phyloP scores from a whole-genome alignment of 2,888 invertebrate genomes.

The Bhutanitis thaidina region DNA sequence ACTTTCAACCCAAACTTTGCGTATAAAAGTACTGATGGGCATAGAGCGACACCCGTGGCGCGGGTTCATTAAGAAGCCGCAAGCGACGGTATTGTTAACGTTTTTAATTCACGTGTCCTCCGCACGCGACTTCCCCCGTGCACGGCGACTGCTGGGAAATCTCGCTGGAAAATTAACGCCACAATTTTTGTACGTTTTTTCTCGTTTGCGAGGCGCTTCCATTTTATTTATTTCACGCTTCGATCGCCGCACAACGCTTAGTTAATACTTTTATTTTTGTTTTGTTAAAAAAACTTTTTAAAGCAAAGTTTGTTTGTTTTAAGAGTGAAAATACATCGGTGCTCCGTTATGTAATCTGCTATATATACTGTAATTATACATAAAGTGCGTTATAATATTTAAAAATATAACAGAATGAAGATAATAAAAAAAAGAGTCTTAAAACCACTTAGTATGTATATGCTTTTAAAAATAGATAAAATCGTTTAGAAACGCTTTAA shows the following conservation, averaged over 20 bases:
- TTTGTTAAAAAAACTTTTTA: conserved; percentile 45
- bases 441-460: no score
- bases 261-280: conserved; percentile 56
- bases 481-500: no score
- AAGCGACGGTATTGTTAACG: conserved; percentile 71
- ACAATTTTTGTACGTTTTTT: conserved; percentile 65
- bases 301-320: conserved; percentile 30
- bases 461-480: no score
- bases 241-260: conserved; percentile 64
- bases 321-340: not conserved
- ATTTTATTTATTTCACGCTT: conserved; percentile 75
- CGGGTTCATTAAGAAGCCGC: conserved; percentile 68
- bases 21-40: conserved; percentile 1
- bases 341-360: not conserved
- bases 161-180: conserved; percentile 77
- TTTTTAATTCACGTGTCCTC: conserved; percentile 78
- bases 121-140: conserved; percentile 55
- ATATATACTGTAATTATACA: no score
- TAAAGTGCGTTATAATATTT: no score
- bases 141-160: conserved; percentile 70
- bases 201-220: conserved; percentile 61
- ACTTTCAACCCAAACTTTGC: no score
- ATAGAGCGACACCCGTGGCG: conserved; percentile 35
- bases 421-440: no score
- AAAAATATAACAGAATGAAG: no score